Conservation (phyloP, 2,888 invertebrate genomes). For the Ctena decussata region DNA sequence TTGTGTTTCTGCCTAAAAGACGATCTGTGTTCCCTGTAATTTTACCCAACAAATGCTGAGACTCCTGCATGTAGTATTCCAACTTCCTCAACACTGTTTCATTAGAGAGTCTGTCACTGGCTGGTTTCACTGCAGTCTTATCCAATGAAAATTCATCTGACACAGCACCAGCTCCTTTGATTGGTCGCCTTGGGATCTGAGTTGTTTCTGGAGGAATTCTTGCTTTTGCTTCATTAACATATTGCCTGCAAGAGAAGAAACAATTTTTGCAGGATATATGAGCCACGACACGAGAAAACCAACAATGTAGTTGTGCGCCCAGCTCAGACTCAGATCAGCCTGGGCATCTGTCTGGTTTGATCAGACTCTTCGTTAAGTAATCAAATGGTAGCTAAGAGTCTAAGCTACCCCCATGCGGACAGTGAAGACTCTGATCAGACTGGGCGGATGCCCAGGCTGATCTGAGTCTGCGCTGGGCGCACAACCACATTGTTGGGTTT, state of each 20-base stretch:
- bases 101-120: slow-evolving; percentile 66
- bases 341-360: too few species aligned
- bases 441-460: too few species aligned
- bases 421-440: too few species aligned
- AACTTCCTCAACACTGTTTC: slow-evolving; percentile 72
- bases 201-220: slow-evolving; percentile 46
- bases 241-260: slow-evolving; percentile 66
- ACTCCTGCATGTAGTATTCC: slow-evolving; percentile 69
- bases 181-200: slow-evolving; percentile 52
- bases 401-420: too few species aligned
- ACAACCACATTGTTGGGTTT: too few species aligned
- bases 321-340: too few species aligned
- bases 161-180: slow-evolving; percentile 59
- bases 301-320: not conserved
- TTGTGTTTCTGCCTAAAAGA: slow-evolving; percentile 52
- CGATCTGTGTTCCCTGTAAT: slow-evolving; percentile 61
- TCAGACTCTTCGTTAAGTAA: too few species aligned
- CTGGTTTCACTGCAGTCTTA: slow-evolving; percentile 23
- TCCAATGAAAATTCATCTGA: slow-evolving; percentile 58
- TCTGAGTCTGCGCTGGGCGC: too few species aligned
- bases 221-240: slow-evolving; percentile 69
- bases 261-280: too few species aligned
- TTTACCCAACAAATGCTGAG: slow-evolving; percentile 47
- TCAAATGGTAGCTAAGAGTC: too few species aligned
- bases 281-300: not conserved